phyloP scores from a whole-genome alignment of 1,140 invertebrate species.

The Bactericera cockerelli region DNA sequence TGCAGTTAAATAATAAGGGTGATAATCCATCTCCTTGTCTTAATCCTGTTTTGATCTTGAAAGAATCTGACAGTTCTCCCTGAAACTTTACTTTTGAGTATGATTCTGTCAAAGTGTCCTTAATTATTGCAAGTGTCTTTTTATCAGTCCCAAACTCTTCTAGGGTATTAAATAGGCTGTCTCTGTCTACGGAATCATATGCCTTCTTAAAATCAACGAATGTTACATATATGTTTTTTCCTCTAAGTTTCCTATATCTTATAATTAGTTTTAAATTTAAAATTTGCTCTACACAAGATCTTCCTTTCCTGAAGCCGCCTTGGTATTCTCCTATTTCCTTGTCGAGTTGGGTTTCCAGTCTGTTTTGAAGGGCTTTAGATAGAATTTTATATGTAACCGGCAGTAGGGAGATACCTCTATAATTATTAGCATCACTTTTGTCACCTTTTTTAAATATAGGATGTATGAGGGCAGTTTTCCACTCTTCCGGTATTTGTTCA shows the following conservation, averaged over 20 bases:
- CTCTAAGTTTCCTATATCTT: constrained; percentile 5
- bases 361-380: constrained; percentile 11
- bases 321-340: constrained; percentile 7
- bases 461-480: constrained; percentile 15
- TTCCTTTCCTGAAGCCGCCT: constrained; percentile 12
- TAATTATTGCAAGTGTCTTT: neutral
- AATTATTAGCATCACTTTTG: constrained; percentile 12
- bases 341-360: constrained; percentile 9
- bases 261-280: constrained; percentile 9
- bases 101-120: neutral
- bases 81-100: constrained; percentile 7
- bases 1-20: constrained; percentile 13
- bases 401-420: constrained; percentile 14
- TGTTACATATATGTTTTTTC: constrained; percentile 1
- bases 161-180: neutral
- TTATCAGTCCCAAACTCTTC: neutral
- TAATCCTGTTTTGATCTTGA: constrained; percentile 9
- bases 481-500: constrained; percentile 18
- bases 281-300: constrained; percentile 12
- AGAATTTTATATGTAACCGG: constrained; percentile 14
- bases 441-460: constrained; percentile 15
- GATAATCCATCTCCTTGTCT: constrained; percentile 14
- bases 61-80: neutral
- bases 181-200: neutral
- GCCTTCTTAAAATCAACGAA: constrained; percentile 13